Conservation (phyloP, 2,113 vertebrate species). For the Rhodinocichla rosea region DNA sequence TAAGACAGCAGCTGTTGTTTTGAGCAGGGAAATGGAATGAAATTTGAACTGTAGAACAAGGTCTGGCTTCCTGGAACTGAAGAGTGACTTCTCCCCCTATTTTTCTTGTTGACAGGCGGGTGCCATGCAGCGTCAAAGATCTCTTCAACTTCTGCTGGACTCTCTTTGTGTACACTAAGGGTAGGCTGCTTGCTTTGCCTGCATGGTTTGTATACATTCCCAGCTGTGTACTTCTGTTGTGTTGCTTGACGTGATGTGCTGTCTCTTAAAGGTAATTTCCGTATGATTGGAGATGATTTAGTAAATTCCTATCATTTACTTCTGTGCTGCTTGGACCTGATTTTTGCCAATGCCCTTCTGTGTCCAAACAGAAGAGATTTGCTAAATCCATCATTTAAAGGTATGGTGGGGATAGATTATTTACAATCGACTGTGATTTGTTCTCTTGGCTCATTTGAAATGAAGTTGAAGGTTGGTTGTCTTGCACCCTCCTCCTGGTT, state of each 20-base stretch:
- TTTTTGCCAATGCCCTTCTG: slow-evolving; percentile 88
- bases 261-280: slow-evolving; percentile 88
- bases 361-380: slow-evolving; percentile 89
- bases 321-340: slow-evolving; percentile 95
- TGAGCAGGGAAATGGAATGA: neutral
- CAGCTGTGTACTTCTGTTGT: neutral
- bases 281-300: slow-evolving; percentile 97
- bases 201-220: neutral
- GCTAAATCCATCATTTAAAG: slow-evolving; percentile 89
- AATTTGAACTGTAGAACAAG: neutral
- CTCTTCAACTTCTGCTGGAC: slow-evolving; percentile 99
- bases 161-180: slow-evolving; percentile 96
- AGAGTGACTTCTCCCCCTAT: neutral
- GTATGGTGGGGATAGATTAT: slow-evolving; percentile 61
- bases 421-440: neutral
- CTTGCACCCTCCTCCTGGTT: neutral
- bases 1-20: neutral
- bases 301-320: slow-evolving; percentile 99
- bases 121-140: slow-evolving; percentile 86
- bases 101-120: slow-evolving; percentile 66
- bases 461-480: neutral
- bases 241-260: slow-evolving; percentile 34
- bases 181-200: slow-evolving; percentile 66
- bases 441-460: neutral
- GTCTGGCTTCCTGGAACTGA: neutral